These are phyloP conservation scores for Sabatieria punctata DNA, from an alignment of 2,888 invertebrate genomes.

Conservation along the genomic window DNA sequence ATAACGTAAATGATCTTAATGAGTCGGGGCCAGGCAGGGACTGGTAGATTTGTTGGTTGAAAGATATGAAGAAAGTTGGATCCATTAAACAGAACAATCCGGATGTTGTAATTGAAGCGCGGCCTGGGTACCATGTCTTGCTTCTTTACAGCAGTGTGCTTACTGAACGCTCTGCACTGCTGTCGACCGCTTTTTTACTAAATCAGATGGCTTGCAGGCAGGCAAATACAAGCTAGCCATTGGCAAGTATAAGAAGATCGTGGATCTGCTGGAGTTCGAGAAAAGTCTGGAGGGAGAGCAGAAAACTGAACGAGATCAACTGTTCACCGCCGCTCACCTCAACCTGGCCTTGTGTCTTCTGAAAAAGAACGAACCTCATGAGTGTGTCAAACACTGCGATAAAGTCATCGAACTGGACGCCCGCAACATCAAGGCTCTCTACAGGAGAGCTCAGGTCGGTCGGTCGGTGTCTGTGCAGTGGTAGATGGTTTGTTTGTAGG, in stretches of 20 bases:
- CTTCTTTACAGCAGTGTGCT: too few relatives aligned
- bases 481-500: conserved; percentile 34
- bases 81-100: not conserved
- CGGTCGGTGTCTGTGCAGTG: conserved; percentile 8
- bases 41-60: too few relatives aligned
- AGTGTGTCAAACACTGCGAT: conserved; percentile 55
- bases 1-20: too few relatives aligned
- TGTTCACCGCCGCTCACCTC: conserved; percentile 41
- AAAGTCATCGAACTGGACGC: conserved; percentile 56
- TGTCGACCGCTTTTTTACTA: too few relatives aligned
- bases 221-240: conserved; percentile 58
- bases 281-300: conserved; percentile 13
- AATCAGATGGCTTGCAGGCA: too few relatives aligned
- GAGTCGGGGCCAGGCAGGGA: too few relatives aligned
- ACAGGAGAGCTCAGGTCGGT: conserved; percentile 41
- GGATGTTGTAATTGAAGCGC: too few relatives aligned
- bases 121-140: too few relatives aligned
- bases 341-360: conserved; percentile 67
- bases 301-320: conserved; percentile 1
- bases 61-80: not conserved
- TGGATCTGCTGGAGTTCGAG: conserved; percentile 46
- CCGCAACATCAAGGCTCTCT: conserved; percentile 69
- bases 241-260: conserved; percentile 66
- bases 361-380: conserved; percentile 51
- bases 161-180: too few relatives aligned